A percentile compares a stretch with the other conserved stretches of the same genome.
These are phyloP conservation scores for Rhingia campestris DNA, from an alignment of 2,888 invertebrate species.

Conservation along the genomic window DNA sequence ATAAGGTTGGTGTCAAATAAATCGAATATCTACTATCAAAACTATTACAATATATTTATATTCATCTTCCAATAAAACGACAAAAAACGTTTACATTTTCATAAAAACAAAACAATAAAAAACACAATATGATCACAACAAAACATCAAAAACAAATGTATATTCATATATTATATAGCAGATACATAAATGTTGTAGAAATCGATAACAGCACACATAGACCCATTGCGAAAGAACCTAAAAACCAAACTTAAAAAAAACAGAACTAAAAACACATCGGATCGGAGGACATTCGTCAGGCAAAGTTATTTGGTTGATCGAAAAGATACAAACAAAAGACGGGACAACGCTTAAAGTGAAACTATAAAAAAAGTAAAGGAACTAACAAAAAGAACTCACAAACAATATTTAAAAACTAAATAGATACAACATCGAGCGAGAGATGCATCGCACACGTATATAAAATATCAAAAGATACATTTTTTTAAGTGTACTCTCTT, in stretches of 20 bases:
- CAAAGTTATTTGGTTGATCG: slow-evolving; percentile 52
- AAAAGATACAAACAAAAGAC: slow-evolving; percentile 10
- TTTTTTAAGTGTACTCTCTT: slow-evolving; percentile 13
- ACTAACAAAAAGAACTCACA: slow-evolving; percentile 21
- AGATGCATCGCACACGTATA: slow-evolving; percentile 67
- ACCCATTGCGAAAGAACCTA: slow-evolving; percentile 64
- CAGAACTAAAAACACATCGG: slow-evolving; percentile 35
- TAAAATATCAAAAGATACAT: slow-evolving; percentile 38
- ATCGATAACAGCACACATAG: slow-evolving; percentile 72
- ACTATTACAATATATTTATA: slow-evolving; percentile 4
- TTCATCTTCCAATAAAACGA: slow-evolving; percentile 57
- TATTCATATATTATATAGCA: slow-evolving; percentile 28
- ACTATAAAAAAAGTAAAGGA: slow-evolving; percentile 24
- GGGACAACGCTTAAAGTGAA: slow-evolving; percentile 10
- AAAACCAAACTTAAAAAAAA: background rate
- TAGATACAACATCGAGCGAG: slow-evolving; percentile 62
- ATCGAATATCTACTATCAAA: slow-evolving; percentile 1
- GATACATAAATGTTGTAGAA: slow-evolving; percentile 52
- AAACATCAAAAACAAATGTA: slow-evolving; percentile 60
- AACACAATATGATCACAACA: slow-evolving; percentile 33
- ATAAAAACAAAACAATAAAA: slow-evolving; percentile 40
- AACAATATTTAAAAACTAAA: slow-evolving; percentile 25
- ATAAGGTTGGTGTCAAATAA: background rate
- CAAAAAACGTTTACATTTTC: slow-evolving; percentile 53
- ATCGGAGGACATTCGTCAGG: slow-evolving; percentile 68